Evolutionary conservation across 2,797 vertebrate genomes (phyloP).

Genomic region (Cuculus canorus): DNA sequence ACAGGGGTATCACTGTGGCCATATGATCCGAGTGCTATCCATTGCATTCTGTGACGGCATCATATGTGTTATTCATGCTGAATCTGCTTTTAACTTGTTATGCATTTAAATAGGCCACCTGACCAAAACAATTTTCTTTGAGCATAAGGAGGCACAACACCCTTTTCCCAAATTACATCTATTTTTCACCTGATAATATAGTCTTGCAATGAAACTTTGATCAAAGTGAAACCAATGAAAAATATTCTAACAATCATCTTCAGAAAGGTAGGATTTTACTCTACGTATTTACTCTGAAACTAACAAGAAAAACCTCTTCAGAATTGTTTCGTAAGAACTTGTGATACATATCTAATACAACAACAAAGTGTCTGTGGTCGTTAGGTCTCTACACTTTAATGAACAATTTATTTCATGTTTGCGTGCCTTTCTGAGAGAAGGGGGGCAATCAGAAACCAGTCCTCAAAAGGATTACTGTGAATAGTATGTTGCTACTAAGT

Average conservation of each 20-base stretch:
- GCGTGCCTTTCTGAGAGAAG: not conserved
- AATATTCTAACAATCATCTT: not conserved
- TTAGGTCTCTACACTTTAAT: not conserved
- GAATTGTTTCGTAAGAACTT: not conserved
- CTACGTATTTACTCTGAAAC: not conserved
- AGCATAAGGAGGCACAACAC: not conserved
- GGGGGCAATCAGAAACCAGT: not conserved
- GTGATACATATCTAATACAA: not conserved
- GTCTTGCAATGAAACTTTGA: not conserved
- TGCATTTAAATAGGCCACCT: not conserved
- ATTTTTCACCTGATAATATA: not conserved
- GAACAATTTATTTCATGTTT: not conserved
- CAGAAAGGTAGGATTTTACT: not conserved
- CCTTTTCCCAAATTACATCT: not conserved
- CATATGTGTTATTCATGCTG: not conserved
- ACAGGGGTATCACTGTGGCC: not conserved
- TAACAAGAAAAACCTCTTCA: not conserved
- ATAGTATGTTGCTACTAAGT: not conserved
- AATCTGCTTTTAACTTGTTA: not conserved
- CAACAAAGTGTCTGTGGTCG: not conserved
- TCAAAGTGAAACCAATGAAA: not conserved
- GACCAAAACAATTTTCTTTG: not conserved
- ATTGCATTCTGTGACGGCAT: not conserved
- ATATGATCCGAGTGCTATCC: not conserved
- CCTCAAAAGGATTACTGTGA: not conserved